Percentiles rank a stretch among this genome's conserved stretches.
phyloP scores from a whole-genome alignment of 2,888 invertebrate species.

The Agrilus biguttatus region DNA sequence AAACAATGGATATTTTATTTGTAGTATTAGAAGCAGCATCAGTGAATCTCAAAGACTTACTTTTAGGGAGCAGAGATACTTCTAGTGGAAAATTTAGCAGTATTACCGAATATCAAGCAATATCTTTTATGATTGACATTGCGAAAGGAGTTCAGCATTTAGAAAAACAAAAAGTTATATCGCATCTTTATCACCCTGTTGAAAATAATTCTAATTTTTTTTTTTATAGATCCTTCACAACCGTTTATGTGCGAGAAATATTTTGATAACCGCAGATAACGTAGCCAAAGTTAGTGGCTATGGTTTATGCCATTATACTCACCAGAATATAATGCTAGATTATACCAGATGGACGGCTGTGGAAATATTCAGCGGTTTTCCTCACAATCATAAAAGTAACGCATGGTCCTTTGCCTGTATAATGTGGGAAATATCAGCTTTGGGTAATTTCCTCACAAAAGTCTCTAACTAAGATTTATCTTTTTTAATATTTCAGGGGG shows the following conservation, averaged over 20 bases:
- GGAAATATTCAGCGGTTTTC: conserved; percentile 57
- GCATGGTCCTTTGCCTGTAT: conserved; percentile 74
- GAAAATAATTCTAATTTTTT: neutral
- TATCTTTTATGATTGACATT: conserved; percentile 52
- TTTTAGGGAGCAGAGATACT: conserved; percentile 45
- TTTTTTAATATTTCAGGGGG: conserved; percentile 34
- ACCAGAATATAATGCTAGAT: conserved; percentile 52
- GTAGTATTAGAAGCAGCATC: conserved; percentile 58
- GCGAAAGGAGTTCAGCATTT: conserved; percentile 59
- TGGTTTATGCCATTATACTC: conserved; percentile 53
- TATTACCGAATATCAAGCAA: conserved; percentile 44
- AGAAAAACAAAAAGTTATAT: conserved; percentile 39
- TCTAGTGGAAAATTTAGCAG: conserved; percentile 35
- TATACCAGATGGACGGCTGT: conserved; percentile 67
- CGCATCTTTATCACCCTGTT: conserved; percentile 1
- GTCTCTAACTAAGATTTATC: neutral
- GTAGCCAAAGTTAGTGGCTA: conserved; percentile 61
- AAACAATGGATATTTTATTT: conserved; percentile 59
- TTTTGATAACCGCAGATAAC: conserved; percentile 49
- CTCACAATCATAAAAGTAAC: conserved; percentile 57
- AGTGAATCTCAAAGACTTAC: conserved; percentile 52
- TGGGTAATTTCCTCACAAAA: conserved; percentile 35
- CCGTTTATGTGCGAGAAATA: conserved; percentile 56
- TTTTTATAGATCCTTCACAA: conserved; percentile 49
- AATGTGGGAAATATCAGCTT: conserved; percentile 67